A percentile compares a stretch with the other conserved stretches of the same genome.
phyloP scores from a whole-genome alignment of 2,113 vertebrate genomes.

The Chascanopsetta lugubris region DNA sequence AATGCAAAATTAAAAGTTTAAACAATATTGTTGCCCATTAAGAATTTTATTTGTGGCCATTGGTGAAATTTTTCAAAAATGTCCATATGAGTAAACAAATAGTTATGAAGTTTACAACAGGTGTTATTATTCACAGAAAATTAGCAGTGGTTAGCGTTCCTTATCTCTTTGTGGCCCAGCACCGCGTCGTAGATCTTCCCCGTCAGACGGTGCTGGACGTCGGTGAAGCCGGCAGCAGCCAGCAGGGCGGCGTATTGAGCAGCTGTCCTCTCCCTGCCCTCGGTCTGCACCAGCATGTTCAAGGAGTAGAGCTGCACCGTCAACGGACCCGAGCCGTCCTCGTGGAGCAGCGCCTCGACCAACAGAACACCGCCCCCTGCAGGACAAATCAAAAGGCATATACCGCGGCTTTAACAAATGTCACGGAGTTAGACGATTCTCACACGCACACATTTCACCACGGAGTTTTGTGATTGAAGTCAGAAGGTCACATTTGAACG shows the following conservation, averaged over 20 bases:
- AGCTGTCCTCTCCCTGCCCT: slow-evolving; percentile 84
- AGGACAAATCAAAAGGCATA: neutral
- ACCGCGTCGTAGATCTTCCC: slow-evolving; percentile 85
- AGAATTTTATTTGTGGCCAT: too few species aligned
- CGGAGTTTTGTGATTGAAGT: too few species aligned
- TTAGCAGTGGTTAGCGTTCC: neutral
- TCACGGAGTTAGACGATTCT: too few species aligned
- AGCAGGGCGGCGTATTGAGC: slow-evolving; percentile 82
- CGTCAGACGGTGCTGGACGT: slow-evolving; percentile 72
- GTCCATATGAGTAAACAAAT: neutral
- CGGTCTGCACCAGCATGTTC: slow-evolving; percentile 91
- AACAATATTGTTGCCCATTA: too few species aligned
- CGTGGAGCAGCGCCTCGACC: slow-evolving; percentile 83
- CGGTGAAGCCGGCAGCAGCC: slow-evolving; percentile 80
- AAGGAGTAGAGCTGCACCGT: slow-evolving; percentile 85
- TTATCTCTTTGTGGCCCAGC: slow-evolving; percentile 79
- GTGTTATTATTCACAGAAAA: neutral
- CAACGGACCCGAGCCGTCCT: slow-evolving; percentile 83
- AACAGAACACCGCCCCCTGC: slow-evolving; percentile 85
- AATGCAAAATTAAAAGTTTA: neutral
- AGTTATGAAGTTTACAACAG: neutral
- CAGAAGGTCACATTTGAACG: slow-evolving; percentile 58
- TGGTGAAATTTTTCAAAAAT: neutral
- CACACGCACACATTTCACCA: slow-evolving; percentile 10
- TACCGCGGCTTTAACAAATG: too few species aligned